Base-by-base conservation (phyloP, 2,888 invertebrate genomes). In the Nyleta sp. region DNA sequence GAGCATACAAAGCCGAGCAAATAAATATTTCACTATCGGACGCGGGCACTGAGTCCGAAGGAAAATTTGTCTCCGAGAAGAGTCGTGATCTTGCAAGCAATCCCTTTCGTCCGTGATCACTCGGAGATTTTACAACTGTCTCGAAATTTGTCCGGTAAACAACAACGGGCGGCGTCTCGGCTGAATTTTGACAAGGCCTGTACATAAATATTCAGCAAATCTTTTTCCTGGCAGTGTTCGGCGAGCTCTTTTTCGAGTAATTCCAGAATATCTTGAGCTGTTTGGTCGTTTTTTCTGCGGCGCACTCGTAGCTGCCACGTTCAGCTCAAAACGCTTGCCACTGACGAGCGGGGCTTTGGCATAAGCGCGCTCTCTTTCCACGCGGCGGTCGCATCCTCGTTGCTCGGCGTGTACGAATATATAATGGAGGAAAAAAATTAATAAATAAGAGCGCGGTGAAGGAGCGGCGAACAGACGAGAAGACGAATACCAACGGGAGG, bases 171-270 rank as follows among this genome's bases (percentile, higher is more conserved):
- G 52, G n/a, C 5, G 11, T 31, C 44, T 8, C 40, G 33, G 42
- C 17, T 22, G 22, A 59, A 59, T 77, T 57, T 73, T 68, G 60
- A 57, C 50, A 48, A 13, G 31, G 62, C 22, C 67, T 50, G 68
- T 68, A 53, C 73, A 78, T 78, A 74, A 78, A 73, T 78, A 78
- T 78, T 64, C 78, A 78, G 73, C 62, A 50, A 60, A 64, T 68
- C 73, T 78, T 70, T 67, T 67, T 46, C 70, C 59, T 46, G 35
- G 48, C 78, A 46, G 60, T 62, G 60, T 64, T 67, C 50, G 42
- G 60, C 50, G 64, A 52, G 22, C 70, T 74, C 60, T 70, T 70
- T 78, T 70, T 78, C 65, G 59, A 74, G 74, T 42, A 65, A 70
- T 59, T 78, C 46, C 73, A 52, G 50, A 42, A 62, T 52, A 73